These are phyloP conservation scores for Thalassarche chlororhynchos DNA, from an alignment of 2,113 vertebrate species.

Conservation along the genomic window DNA sequence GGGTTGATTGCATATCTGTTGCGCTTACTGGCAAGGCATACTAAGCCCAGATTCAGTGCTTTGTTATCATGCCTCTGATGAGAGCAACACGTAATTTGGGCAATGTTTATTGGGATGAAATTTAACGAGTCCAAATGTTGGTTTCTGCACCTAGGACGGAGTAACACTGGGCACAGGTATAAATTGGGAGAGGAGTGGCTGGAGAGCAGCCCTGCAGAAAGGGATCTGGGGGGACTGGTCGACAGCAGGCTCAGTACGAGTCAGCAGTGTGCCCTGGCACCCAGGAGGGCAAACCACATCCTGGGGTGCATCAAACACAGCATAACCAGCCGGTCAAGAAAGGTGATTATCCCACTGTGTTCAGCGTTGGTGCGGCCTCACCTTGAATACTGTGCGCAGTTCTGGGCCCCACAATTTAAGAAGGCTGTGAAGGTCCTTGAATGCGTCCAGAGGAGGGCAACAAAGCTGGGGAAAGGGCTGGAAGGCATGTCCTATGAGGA, in stretches of 20 bases:
- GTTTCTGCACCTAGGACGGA: not conserved
- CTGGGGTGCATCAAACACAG: not conserved
- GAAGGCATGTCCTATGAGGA: not conserved
- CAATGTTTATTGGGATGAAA: not conserved
- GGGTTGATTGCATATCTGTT: not conserved
- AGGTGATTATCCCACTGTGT: not conserved
- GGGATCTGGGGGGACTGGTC: not conserved
- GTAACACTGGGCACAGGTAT: rapidly evolving
- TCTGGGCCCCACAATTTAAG: too few species aligned
- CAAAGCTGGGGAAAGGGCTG: too few species aligned
- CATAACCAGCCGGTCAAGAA: rapidly evolving
- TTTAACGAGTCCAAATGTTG: not conserved
- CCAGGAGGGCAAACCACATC: not conserved
- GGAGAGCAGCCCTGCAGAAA: not conserved
- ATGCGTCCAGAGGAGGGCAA: too few species aligned
- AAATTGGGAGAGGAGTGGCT: not conserved
- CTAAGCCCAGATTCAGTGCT: not conserved
- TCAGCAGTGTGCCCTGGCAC: not conserved
- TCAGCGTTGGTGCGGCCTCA: rapidly evolving
- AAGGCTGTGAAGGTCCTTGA: too few species aligned
- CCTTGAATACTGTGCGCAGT: too few species aligned
- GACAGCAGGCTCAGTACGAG: not conserved
- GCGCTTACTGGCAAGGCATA: rapidly evolving
- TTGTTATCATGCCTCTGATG: not conserved
- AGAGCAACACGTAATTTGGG: not conserved